Evolutionary conservation across 2,797 vertebrate species (phyloP), one percentile per base, ranked within the genome.

Genomic region (Psittacula echo): DNA sequence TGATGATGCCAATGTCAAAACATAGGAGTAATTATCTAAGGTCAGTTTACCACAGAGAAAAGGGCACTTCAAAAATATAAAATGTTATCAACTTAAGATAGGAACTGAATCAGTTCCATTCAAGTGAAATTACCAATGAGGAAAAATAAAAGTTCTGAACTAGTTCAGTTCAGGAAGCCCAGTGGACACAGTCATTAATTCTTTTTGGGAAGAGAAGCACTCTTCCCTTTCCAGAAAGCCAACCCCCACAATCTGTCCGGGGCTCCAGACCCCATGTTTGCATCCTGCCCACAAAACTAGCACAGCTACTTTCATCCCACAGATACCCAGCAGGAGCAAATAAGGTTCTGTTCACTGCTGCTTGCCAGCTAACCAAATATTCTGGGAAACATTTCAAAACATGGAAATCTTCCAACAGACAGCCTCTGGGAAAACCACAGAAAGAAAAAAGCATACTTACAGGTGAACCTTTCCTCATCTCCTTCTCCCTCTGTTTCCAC

Each of bases 401-500:
- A 72, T 32, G 19, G 17, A 86, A 76, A 61, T 67, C 51, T 93
- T 94, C 74, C 60, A 74, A 85, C 51, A 83, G 61, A 77, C 50
- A 94, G 82, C 44, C 72, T 79, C 87, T n/a, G 13, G 60, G n/a
- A 87, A 94, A 95, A 81, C 61, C 89, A 92, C 48, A 65, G 74
- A 76, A 5, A 0, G 42, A 81, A 68, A 62, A 54, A 54, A 44
- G 30, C 23, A 58, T 90, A 97, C 97, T 97, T 91, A 98, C 98
- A 89, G 77, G 73, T 94, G 56, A 95, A 91, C 10, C 75, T 93
- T 71, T 88, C 95, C 21, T 95, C 86, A 41, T 95, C 67, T 66
- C 65, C 90, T 75, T 87, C 95, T 79, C 95, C 95, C 22, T 97
- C 91, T 29, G 95, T 91, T 79, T 98, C 97, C 47, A 97, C 94